Base-by-base conservation (phyloP, 2,113 vertebrate species). In the Gopherus evgoodei region DNA sequence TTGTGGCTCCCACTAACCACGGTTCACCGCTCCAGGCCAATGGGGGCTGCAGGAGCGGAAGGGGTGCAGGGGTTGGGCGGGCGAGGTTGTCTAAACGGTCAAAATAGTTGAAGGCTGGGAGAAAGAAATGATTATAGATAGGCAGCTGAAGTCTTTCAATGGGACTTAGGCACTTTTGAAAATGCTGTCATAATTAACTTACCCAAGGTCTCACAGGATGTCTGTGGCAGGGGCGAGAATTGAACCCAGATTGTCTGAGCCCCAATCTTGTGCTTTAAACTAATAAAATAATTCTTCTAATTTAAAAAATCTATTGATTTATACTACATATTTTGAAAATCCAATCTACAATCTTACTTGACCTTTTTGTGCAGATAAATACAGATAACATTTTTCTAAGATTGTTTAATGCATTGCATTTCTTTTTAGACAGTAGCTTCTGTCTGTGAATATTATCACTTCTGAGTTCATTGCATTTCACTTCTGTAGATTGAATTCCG, bases 341-440 rank as follows among this genome's bases (percentile, higher is more conserved):
- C 79, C 83, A 80, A 5, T 6, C 0, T 2, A 91, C 92, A 76
- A 62, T 86, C 21, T 95, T 81, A 69, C 69, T 96, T 89, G 38
- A 27, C 96, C 29, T 81, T n/a, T 95, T 88, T 86, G 93, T 80
- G 95, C 54, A 89, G 59, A 87, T 50, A 19, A 95, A 5, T 69
- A 42, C 1, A 90, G 94, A 96, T 93, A 91, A 54, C 21, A 35
- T 93, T 89, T 93, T 54, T 49, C 42, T 93, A 89, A 87, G 16
- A 54, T 27, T 1, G 2, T 2, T 42, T 93, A 93, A 91, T 85
- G 49, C 49, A 42, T 2, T 69, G 47, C 5, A 38, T 86, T 93
- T 95, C 62, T 83, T 94, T 72, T 50, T 90, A 93, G 47, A 24
- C 54, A 79, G 27, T 82, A 89, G 50, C 17, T 8, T 94, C 59